Conservation (phyloP, 2,888 invertebrate genomes). For the Stenodema calcarata region DNA sequence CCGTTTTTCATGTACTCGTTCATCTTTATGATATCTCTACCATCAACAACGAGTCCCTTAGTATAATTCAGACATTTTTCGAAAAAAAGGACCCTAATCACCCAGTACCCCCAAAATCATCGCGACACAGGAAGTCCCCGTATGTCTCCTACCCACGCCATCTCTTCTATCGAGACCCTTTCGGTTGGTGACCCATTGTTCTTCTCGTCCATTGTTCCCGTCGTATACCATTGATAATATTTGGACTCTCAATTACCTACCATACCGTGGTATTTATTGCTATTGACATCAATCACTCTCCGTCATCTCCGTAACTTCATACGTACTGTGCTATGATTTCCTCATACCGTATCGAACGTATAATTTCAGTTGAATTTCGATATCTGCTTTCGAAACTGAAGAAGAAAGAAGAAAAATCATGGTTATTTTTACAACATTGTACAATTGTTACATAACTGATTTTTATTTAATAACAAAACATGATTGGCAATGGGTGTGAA, state of each 20-base stretch:
- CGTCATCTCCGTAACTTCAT: neutral
- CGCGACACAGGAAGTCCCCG: neutral
- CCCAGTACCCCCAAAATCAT: neutral
- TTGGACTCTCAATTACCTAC: conserved; percentile 2
- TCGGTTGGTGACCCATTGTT: neutral
- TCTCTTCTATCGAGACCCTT: neutral
- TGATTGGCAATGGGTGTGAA: too few species aligned
- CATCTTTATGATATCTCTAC: too few species aligned
- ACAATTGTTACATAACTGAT: too few species aligned
- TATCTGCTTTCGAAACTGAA: too few species aligned
- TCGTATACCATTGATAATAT: neutral
- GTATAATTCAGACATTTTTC: neutral
- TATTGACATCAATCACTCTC: neutral
- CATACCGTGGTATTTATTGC: neutral
- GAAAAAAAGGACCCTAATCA: neutral
- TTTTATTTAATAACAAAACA: too few species aligned
- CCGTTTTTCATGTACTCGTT: too few species aligned
- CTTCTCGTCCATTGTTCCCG: neutral
- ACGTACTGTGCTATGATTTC: too few species aligned
- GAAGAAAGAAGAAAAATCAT: too few species aligned
- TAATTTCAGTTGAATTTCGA: too few species aligned
- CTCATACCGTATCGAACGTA: too few species aligned
- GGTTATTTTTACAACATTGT: too few species aligned
- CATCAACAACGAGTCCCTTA: too few species aligned
- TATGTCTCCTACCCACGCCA: neutral